Evolutionary conservation across 2,113 vertebrate species (phyloP).

Genomic region (Telmatochromis brachygnathus): DNA sequence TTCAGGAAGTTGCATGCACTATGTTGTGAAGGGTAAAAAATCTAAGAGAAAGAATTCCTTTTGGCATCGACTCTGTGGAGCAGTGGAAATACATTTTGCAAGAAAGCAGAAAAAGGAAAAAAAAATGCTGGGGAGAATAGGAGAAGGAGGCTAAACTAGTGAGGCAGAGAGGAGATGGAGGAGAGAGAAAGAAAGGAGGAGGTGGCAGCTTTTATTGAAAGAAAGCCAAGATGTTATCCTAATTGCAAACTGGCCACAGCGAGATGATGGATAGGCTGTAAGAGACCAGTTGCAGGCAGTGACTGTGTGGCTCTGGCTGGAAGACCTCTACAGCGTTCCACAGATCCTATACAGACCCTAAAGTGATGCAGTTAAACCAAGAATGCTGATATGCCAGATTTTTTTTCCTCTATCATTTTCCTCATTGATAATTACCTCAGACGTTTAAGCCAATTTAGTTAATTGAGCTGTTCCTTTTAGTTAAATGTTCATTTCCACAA

Average conservation of each 20-base stretch:
- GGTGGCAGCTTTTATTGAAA: slow-evolving; percentile 6
- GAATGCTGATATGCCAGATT: background rate
- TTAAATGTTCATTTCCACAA: background rate
- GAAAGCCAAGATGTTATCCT: slow-evolving; percentile 39
- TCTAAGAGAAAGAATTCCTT: background rate
- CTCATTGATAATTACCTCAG: background rate
- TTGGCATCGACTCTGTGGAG: background rate
- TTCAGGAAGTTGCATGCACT: slow-evolving; percentile 27
- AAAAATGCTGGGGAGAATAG: background rate
- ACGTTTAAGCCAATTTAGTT: background rate
- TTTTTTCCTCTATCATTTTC: background rate
- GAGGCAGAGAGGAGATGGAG: background rate
- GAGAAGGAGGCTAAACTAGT: background rate
- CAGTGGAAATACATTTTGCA: background rate
- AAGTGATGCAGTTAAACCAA: background rate
- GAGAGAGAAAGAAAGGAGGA: slow-evolving; percentile 6
- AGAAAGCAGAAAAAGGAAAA: background rate
- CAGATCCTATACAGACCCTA: background rate
- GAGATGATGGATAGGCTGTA: slow-evolving; percentile 45
- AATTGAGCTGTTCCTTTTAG: background rate
- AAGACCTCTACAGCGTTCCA: background rate
- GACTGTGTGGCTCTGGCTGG: background rate
- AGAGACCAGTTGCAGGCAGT: slow-evolving; percentile 14
- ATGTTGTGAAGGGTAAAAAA: slow-evolving; percentile 7
- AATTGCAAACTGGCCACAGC: slow-evolving; percentile 27